Base-by-base conservation (phyloP, 2,113 vertebrate genomes). In the Hystrix cristata region DNA sequence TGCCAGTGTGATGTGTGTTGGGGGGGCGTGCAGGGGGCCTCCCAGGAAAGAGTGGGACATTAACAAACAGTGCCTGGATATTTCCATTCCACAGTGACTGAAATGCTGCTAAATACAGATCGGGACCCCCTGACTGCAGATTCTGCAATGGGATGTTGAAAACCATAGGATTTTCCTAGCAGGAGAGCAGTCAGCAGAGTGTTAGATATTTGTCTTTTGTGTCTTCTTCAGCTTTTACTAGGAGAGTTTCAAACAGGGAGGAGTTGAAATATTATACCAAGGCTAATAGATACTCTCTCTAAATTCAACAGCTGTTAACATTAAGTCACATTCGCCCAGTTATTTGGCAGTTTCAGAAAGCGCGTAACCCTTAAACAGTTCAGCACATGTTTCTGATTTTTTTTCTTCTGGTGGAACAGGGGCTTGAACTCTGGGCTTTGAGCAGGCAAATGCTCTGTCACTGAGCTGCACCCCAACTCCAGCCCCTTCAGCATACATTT, bases 71-170 rank as follows among this genome's bases (percentile, higher is more conserved):
- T 2, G 6, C 7, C 55, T 62, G 14, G 51, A 82, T 12, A 14
- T 57, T 83, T 95, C 57, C 53, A 57, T 59, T 34, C 4, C 57
- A 62, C 21, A 67, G 64, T 51, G 53, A 23, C 16, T 3, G 7
- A 21, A 13, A 11, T 23, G 31, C n/a, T 64, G 34, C 11, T 11
- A 27, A 48, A 80, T 16, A 57, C 16, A 65, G 11, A 78, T 55
- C 21, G 23, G 60, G 8, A 27, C 46, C 27, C 3, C 3, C 0
- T 29, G 0, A 53, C 27, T 27, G 15, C 7, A 4, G 55, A 12
- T 46, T 55, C 23, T 74, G 38, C 16, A 29, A 8, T 11, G 3
- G 9, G 5, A 34, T 34, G 21, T 27, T 27, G 25, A 51, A 59
- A 65, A n/a, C 13, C 5, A 15, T 16, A 1, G 65, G 71, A 1